These are phyloP conservation scores for Cassiopea andromeda DNA, from an alignment of 30 jellyfish, hydroid and myxozoan genomes.

Conservation along the genomic window DNA sequence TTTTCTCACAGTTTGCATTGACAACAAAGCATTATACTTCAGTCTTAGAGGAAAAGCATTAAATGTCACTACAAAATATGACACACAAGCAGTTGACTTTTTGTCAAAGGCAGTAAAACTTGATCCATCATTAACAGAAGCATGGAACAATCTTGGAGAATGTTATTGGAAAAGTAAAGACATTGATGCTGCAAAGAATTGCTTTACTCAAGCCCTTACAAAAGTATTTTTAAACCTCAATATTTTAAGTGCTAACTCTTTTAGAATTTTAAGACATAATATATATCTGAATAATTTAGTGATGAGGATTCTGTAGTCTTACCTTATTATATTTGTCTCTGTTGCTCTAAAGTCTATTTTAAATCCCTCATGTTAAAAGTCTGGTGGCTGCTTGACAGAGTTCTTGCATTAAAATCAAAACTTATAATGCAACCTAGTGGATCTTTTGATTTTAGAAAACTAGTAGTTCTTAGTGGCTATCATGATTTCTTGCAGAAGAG, in stretches of 20 bases:
- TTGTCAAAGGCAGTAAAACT: slow-evolving; percentile 93
- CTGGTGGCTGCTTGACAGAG: no score
- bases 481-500: slow-evolving; percentile 49
- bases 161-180: slow-evolving; percentile 97
- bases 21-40: slow-evolving; percentile 88
- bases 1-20: slow-evolving; percentile 68
- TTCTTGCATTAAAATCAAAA: no score
- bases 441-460: neutral
- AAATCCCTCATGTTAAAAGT: no score
- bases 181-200: slow-evolving; percentile 85
- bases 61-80: slow-evolving; percentile 79
- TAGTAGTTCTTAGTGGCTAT: neutral
- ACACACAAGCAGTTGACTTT: slow-evolving; percentile 91
- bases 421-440: no score
- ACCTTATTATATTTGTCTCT: neutral
- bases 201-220: slow-evolving; percentile 85
- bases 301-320: neutral
- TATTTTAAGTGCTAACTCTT: no score
- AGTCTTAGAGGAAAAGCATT: slow-evolving; percentile 92
- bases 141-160: slow-evolving; percentile 98
- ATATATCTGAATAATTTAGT: neutral
- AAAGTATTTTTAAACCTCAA: slow-evolving; percentile 39
- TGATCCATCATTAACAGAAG: slow-evolving; percentile 86
- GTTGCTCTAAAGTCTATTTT: neutral
- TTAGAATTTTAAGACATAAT: no score